Percentiles rank a stretch among this genome's conserved stretches.
phyloP scores from a whole-genome alignment of 2,888 invertebrate species.

The Papilio elwesi region DNA sequence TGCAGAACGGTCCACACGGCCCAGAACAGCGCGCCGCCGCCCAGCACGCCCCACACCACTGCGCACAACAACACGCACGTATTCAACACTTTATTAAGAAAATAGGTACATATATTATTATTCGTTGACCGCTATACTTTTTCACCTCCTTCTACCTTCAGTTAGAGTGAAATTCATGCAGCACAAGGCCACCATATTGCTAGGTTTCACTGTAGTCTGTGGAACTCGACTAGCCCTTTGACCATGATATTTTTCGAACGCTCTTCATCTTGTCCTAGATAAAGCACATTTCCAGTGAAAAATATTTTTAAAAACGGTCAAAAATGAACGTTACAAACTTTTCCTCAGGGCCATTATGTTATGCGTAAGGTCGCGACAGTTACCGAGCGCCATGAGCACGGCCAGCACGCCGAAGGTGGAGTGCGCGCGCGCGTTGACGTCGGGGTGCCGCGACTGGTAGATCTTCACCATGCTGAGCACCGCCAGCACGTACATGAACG shows the following conservation, averaged over 20 bases:
- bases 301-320: too few relatives aligned
- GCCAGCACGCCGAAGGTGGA: slow-evolving; percentile 91
- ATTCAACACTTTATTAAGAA: background rate
- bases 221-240: too few relatives aligned
- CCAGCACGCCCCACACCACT: slow-evolving; percentile 88
- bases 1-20: slow-evolving; percentile 89
- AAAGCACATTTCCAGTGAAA: too few relatives aligned
- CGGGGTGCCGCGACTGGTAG: slow-evolving; percentile 95
- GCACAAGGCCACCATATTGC: too few relatives aligned
- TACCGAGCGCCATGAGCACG: slow-evolving; percentile 88
- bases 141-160: too few relatives aligned
- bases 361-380: slow-evolving; percentile 42
- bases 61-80: slow-evolving; percentile 47
- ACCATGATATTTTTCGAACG: too few relatives aligned
- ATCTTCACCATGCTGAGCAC: slow-evolving; percentile 94
- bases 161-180: too few relatives aligned
- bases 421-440: slow-evolving; percentile 94
- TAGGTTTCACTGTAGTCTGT: too few relatives aligned
- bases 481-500: slow-evolving; percentile 96
- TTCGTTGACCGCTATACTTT: too few relatives aligned
- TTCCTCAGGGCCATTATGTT: too few relatives aligned
- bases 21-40: slow-evolving; percentile 89
- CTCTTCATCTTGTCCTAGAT: too few relatives aligned
- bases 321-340: too few relatives aligned
- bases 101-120: background rate